Evolutionary conservation across 2,888 invertebrate species (phyloP), one percentile per base, ranked within the genome.

Genomic region (Argynnis bischoffii): DNA sequence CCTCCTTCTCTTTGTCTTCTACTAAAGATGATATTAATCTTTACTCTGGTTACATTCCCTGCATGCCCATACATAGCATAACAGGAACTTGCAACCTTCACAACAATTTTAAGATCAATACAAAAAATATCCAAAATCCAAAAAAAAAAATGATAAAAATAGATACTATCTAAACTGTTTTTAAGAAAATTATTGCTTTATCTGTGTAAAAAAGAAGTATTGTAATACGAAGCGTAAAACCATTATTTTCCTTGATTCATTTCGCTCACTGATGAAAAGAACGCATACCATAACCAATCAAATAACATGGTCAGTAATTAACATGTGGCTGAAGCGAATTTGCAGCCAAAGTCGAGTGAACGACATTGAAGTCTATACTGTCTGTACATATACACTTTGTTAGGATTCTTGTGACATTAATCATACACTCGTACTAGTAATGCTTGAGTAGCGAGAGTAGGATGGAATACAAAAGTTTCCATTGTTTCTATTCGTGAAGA

Each of bases 371-470:
- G 50, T 16, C 35, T 41, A 11, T 41, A 41, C 35, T 53, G 41
- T 21, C 46, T 47, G 15, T 26, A 57, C 46, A 47, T 21, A 57
- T 18, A 56, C n/a, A 61, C 48, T 6, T 31, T 60, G 35, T 0
- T 61, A 31, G 35, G 35, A 61, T 61, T 41, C 16, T 51, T 61
- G 61, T 31, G 35, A 41, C 41, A 41, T 61, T 61, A 61, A 51
- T 61, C 41, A 61, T 61, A 47, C n/a, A 26, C 31, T 14, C 5
- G 50, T 21, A 35, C 21, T 21, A 48, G 59, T n/a, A 48, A 59
- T 59, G 59, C n/a, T 26, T 26, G 26, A 59, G 11, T 48, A 61
- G 14, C 18, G 2, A 51, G 50, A 61, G 18, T 35, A 35, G 18
- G 18, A 35, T 6, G 21, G 26, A n/a, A 11, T n/a, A 48, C 26